Conservation (phyloP, 2,888 invertebrate species). For the Temnothorax rugatulus region DNA sequence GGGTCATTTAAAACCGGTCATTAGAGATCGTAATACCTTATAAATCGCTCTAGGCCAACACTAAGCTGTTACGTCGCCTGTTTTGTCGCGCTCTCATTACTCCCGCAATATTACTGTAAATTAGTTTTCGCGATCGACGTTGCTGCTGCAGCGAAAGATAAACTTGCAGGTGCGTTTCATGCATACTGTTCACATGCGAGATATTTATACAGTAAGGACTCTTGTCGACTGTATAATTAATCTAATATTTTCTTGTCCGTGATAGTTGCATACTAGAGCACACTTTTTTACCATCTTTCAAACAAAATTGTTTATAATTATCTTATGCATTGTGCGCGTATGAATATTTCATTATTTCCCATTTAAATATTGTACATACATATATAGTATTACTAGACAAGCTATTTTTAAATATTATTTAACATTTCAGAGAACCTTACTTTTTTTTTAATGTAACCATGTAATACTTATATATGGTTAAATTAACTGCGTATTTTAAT, state of each 20-base stretch:
- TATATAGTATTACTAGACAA: neutral
- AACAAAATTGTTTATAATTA: neutral
- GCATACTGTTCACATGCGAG: neutral
- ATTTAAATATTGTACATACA: neutral
- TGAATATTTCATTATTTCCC: neutral
- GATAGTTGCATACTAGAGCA: neutral
- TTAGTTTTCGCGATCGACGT: conserved; percentile 4
- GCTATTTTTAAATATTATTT: neutral
- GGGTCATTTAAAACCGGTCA: conserved; percentile 57
- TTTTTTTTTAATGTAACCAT: neutral
- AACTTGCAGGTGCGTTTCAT: neutral
- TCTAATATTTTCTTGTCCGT: neutral
- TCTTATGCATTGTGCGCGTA: neutral
- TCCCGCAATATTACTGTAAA: conserved; percentile 43
- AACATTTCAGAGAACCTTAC: neutral
- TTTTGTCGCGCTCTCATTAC: conserved; percentile 49
- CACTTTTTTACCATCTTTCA: neutral
- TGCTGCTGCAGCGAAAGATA: conserved; percentile 18
- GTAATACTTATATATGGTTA: neutral
- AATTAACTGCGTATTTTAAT: neutral
- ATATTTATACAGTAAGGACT: neutral
- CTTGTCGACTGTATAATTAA: neutral
- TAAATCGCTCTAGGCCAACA: conserved; percentile 35
- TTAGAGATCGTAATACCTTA: conserved; percentile 57
- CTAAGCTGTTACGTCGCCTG: neutral